phyloP scores from a whole-genome alignment of 1,140 invertebrate genomes.

The Cecropterus lyciades region DNA sequence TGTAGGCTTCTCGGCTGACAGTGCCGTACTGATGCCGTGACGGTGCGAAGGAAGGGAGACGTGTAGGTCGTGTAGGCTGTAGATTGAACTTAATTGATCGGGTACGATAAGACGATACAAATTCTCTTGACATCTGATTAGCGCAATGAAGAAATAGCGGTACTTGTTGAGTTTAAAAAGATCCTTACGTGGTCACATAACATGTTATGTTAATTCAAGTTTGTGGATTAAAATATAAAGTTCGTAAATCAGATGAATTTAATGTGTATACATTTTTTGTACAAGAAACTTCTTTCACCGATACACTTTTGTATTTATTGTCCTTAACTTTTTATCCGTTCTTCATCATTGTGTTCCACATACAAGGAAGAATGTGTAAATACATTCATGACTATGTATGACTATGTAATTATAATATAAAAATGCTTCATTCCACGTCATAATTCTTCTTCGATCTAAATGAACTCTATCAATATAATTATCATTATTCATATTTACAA shows the following conservation, averaged over 20 bases:
- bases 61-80: slow-evolving; percentile 56
- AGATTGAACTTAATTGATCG: slow-evolving; percentile 69
- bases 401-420: no score
- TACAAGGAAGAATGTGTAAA: no score
- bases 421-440: no score
- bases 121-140: slow-evolving; percentile 43
- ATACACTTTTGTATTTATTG: no score
- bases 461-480: no score
- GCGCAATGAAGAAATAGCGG: slow-evolving; percentile 40
- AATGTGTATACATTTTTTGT: no score
- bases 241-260: no score
- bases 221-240: neutral
- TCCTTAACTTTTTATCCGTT: no score
- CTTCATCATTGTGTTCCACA: no score
- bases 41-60: slow-evolving; percentile 39
- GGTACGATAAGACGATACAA: slow-evolving; percentile 47
- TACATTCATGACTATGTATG: no score
- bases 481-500: neutral
- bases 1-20: slow-evolving; percentile 70
- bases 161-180: slow-evolving; percentile 22
- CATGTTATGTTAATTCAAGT: neutral
- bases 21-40: slow-evolving; percentile 61
- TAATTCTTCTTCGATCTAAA: no score
- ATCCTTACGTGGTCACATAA: neutral
- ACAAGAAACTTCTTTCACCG: no score